Conservation (phyloP, 2,797 vertebrate species). For the Numenius phaeopus region DNA sequence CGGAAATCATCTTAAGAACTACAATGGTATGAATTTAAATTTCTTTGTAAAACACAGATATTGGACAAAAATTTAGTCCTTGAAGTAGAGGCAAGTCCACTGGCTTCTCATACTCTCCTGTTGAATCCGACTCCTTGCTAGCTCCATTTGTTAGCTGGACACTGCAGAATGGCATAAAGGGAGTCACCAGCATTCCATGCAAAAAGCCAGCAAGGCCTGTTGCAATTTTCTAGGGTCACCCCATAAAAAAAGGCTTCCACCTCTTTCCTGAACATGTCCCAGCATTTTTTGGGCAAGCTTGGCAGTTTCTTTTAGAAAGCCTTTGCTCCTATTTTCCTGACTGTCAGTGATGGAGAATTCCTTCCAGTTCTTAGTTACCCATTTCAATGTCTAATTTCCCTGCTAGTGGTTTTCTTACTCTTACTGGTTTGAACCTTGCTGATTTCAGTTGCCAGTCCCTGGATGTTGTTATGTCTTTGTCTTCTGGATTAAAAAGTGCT, state of each 20-base stretch:
- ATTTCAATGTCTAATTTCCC: neutral
- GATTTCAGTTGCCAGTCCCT: neutral
- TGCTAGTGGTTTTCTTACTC: neutral
- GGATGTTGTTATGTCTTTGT: neutral
- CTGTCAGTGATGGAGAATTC: neutral
- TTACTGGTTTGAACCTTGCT: neutral
- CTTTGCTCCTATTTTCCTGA: neutral
- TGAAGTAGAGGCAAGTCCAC: neutral
- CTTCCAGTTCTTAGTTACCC: neutral
- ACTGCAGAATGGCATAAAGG: neutral
- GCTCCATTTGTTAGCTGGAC: neutral
- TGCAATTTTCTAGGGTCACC: neutral
- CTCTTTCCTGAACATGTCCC: neutral
- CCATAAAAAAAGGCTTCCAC: accelerated
- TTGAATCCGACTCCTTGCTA: neutral
- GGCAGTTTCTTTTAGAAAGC: neutral
- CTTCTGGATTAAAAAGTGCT: neutral
- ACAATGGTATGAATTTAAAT: neutral
- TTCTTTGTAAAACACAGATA: neutral
- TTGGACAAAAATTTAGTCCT: neutral
- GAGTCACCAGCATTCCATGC: neutral
- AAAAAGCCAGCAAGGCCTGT: neutral
- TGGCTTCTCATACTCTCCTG: neutral
- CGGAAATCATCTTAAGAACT: neutral
- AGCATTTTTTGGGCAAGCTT: neutral